A percentile compares a stretch with the other conserved stretches of the same genome.
phyloP scores from a whole-genome alignment of 2,888 invertebrate species.

The Ceriagrion tenellum region DNA sequence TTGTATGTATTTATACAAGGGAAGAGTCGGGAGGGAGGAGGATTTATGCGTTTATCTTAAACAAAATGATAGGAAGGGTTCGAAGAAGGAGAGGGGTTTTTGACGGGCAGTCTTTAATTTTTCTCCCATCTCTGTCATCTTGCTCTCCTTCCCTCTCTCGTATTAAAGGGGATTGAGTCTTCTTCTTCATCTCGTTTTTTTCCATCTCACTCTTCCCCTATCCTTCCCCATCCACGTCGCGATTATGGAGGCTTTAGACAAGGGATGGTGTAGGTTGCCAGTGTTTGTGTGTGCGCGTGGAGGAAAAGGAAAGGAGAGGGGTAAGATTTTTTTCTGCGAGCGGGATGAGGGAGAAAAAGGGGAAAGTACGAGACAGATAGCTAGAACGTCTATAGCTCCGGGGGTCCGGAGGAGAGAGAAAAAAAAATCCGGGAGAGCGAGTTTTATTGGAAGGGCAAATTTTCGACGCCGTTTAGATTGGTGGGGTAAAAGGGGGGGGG shows the following conservation, averaged over 20 bases:
- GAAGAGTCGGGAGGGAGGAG: background rate
- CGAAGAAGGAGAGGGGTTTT: background rate
- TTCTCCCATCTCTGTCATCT: background rate
- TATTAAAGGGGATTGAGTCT: conserved; percentile 22
- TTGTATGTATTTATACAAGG: background rate
- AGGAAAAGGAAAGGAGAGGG: background rate
- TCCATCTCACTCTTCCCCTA: background rate
- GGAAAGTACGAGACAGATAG: conserved; percentile 46
- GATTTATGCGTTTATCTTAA: conserved; percentile 53
- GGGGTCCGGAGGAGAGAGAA: background rate
- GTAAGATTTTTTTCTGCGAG: background rate
- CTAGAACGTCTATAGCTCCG: conserved; percentile 26
- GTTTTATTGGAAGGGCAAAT: conserved; percentile 36
- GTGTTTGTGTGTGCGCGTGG: too few species aligned
- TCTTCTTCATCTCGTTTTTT: background rate
- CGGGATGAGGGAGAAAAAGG: background rate
- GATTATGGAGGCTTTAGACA: background rate
- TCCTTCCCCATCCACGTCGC: background rate
- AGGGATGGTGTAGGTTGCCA: background rate
- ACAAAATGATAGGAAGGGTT: conserved; percentile 61
- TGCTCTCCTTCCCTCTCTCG: background rate
- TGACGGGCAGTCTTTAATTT: background rate
- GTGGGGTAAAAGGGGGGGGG: background rate
- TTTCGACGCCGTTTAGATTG: conserved; percentile 45
- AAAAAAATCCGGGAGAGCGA: background rate